Base-by-base conservation (phyloP, 1,140 invertebrate species). In the Cheumatopsyche charites region DNA sequence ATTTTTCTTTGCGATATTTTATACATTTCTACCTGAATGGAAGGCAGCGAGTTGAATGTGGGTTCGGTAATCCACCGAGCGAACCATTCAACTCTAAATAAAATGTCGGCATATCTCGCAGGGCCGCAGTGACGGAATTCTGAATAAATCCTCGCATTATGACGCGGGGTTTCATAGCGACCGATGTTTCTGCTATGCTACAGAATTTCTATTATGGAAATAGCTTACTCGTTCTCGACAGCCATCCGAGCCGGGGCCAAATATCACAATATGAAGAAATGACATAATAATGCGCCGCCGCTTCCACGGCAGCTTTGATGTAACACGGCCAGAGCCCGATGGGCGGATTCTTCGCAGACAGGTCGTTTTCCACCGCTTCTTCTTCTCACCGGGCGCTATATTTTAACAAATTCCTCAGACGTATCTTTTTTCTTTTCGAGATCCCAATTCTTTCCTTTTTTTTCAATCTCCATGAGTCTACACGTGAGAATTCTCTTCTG, bases 221-320 rank as follows among this genome's bases (percentile, higher is more conserved):
- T 43, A 74, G 69, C 73, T 71, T 71, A 71, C 66, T 72, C 69
- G 69, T 47, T 69, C 70, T 55, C 67, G 55, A 58, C 55, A 58
- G 67, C 47, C 58, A 62, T 26, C 15, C 63, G 13, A 17, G 63
- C 63, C 63, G 69, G 67, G 42, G 55, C 69, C 70, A 74, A 74
- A 74, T 74, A 74, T 74, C 70, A 62, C 71, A 74, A 74, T 74
- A 70, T 74, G 71, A 74, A 74, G 73, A 74, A 74, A 71, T 72
- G 73, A 63, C 70, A 72, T 69, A 74, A 71, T 66, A 68, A 67
- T 45, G 61, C 62, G 42, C 19, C 19, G 17, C 15, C 7, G 15
- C 41, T 62, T 17, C 23, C 63, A 17, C n/a, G 42, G 49, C 47
- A 7, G 52, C 71, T 72, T 72, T 72, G 65, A 72, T 62, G 55